A percentile compares a stretch with the other conserved stretches of the same genome.
Conservation (phyloP, 92 coral and sea anemone genomes). For the Porites evermanni region DNA sequence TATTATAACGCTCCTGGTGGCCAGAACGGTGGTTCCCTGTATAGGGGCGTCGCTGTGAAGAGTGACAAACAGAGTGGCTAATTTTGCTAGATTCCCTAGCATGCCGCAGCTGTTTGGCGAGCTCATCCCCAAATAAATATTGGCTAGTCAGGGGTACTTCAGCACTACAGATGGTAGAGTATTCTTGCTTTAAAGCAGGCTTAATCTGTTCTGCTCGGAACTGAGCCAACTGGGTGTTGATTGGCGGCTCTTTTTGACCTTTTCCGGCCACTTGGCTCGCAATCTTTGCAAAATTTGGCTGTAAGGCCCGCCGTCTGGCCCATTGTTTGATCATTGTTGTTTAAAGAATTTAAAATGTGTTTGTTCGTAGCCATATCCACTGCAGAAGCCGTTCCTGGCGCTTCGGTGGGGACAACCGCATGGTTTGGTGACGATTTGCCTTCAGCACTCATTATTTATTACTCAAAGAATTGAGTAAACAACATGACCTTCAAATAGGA, state of each 20-base stretch:
- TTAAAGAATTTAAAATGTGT: slow-evolving; percentile 18
- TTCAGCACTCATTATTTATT: too few species aligned
- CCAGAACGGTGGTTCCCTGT: too few species aligned
- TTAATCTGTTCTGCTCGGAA: neutral
- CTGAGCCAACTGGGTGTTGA: neutral
- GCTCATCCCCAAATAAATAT: too few species aligned
- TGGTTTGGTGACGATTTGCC: too few species aligned
- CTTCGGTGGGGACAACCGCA: neutral
- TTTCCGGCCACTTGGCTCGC: neutral
- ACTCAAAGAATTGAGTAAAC: too few species aligned
- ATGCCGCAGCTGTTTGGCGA: too few species aligned
- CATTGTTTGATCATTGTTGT: too few species aligned
- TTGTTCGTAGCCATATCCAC: neutral
- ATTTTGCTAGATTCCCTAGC: too few species aligned
- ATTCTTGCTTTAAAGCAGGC: too few species aligned
- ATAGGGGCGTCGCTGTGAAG: neutral
- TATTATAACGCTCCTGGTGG: neutral
- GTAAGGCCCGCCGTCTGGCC: slow-evolving; percentile 15
- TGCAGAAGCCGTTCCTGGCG: slow-evolving; percentile 16
- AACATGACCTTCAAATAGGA: too few species aligned
- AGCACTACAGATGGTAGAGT: neutral
- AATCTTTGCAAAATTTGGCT: neutral
- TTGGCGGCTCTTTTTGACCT: neutral
- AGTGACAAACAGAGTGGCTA: neutral
- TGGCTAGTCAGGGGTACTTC: too few species aligned